Conservation (phyloP, 2,113 vertebrate species). For the Ondatra zibethicus region DNA sequence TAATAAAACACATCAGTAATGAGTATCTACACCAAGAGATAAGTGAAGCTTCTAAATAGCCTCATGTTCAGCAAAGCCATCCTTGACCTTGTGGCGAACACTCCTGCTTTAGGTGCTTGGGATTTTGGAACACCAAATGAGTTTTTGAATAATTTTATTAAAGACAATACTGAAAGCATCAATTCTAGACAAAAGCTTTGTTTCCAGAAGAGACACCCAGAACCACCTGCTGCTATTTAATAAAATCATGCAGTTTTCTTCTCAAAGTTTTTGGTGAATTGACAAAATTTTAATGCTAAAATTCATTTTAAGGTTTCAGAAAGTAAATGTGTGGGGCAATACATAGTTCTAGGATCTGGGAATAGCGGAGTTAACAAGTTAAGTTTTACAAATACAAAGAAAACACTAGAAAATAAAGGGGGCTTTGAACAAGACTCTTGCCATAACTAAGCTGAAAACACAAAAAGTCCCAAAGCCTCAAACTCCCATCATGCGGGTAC, state of each 20-base stretch:
- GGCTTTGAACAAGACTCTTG: neutral
- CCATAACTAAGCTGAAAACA: neutral
- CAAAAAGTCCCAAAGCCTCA: neutral
- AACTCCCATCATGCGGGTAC: neutral
- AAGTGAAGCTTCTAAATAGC: neutral
- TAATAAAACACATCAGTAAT: conserved; percentile 49
- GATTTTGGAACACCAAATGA: neutral
- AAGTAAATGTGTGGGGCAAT: neutral
- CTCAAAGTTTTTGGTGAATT: neutral
- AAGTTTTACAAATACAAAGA: conserved; percentile 16
- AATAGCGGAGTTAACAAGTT: neutral
- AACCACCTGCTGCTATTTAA: neutral
- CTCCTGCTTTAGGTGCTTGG: neutral
- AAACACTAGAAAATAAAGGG: conserved; percentile 29
- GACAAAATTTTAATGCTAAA: conserved; percentile 50
- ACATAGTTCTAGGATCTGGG: neutral
- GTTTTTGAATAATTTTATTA: neutral
- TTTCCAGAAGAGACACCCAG: conserved; percentile 42
- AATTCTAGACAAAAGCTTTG: conserved; percentile 38
- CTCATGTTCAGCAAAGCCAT: neutral
- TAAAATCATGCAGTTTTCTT: neutral
- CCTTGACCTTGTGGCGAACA: neutral
- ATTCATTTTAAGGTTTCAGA: neutral
- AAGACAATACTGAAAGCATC: neutral
- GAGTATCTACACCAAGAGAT: conserved; percentile 10